phyloP scores from a whole-genome alignment of 2,113 vertebrate genomes.

The Rhipidura dahli region DNA sequence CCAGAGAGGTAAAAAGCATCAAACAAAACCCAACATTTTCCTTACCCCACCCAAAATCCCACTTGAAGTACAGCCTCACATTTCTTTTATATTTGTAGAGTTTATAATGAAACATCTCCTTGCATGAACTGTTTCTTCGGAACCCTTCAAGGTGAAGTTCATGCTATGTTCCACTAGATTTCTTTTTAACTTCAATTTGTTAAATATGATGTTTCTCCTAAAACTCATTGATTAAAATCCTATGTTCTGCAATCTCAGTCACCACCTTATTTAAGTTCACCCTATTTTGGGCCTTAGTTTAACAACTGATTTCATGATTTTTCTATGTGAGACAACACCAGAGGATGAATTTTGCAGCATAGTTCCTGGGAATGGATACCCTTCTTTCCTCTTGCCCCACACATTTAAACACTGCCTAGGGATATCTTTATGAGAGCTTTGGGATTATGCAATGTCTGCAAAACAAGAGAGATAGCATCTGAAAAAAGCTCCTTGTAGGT shows the following conservation, averaged over 20 bases:
- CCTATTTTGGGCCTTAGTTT: neutral
- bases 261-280: neutral
- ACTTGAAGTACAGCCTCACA: neutral
- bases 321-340: neutral
- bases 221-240: neutral
- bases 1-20: neutral
- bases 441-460: neutral
- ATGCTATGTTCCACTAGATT: neutral
- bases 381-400: neutral
- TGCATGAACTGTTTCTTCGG: neutral
- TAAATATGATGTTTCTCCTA: neutral
- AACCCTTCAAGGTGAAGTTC: neutral
- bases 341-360: neutral
- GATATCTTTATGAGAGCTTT: neutral
- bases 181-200: neutral
- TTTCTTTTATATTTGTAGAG: neutral
- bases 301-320: neutral
- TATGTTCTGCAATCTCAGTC: neutral
- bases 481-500: neutral
- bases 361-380: neutral
- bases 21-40: neutral
- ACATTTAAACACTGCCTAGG: neutral
- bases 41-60: neutral
- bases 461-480: neutral
- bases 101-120: neutral